phyloP scores from a whole-genome alignment of 2,113 vertebrate genomes.

The Emydura subglobosa region DNA sequence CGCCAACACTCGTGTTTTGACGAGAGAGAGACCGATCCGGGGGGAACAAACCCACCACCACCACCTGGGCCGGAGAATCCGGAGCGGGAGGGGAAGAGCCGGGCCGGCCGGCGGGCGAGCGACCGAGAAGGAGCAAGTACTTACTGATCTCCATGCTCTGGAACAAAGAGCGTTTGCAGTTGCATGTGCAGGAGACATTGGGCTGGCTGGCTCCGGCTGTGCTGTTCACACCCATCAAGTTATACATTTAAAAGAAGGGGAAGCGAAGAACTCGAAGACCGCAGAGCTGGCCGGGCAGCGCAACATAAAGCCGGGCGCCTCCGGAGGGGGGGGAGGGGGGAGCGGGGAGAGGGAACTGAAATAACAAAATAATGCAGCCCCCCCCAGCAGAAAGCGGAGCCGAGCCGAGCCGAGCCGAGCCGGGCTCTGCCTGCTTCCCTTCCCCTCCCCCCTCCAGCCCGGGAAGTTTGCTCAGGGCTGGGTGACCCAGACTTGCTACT shows the following conservation, averaged over 20 bases:
- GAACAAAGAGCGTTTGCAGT: conserved; percentile 94
- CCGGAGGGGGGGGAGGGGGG: conserved; percentile 34
- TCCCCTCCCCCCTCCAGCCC: background rate
- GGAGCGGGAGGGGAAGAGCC: background rate
- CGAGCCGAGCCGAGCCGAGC: conserved; percentile 32
- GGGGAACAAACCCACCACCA: too few relatives aligned
- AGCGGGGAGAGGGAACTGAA: conserved; percentile 16
- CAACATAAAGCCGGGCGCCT: conserved; percentile 72
- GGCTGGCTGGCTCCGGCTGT: conserved; percentile 87
- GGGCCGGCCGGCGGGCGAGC: background rate
- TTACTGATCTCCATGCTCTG: conserved; percentile 98
- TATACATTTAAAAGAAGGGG: conserved; percentile 84
- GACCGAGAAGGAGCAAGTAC: conserved; percentile 63
- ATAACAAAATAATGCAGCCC: conserved; percentile 28
- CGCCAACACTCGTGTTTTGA: too few relatives aligned
- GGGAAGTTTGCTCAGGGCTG: conserved; percentile 35
- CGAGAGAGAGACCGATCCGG: too few relatives aligned
- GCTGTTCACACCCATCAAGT: conserved; percentile 96
- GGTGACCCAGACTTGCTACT: conserved; percentile 52
- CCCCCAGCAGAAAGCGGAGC: background rate
- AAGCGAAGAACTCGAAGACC: conserved; percentile 58
- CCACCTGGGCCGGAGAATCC: background rate
- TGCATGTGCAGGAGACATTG: conserved; percentile 97
- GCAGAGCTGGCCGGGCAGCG: conserved; percentile 72
- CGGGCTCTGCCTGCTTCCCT: conserved; percentile 19